Conservation (phyloP, 2,113 vertebrate genomes). For the Aldabrachelys gigantea region DNA sequence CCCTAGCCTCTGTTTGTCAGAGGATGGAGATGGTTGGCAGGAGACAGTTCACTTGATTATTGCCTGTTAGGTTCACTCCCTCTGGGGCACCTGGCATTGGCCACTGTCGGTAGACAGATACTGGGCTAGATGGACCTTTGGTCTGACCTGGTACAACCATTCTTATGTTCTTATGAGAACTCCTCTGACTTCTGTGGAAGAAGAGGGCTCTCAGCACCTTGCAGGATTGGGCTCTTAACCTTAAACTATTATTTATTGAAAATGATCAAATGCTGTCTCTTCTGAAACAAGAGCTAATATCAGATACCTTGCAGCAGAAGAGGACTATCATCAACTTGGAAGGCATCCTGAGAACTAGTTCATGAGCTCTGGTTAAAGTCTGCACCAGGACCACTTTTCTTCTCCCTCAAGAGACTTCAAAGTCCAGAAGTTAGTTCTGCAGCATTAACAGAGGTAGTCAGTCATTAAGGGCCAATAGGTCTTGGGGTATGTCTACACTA, state of each 20-base stretch:
- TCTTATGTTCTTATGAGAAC: neutral
- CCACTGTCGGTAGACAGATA: no score
- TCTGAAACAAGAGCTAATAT: neutral
- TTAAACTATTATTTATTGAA: fast-evolving
- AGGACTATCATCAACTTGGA: fast-evolving
- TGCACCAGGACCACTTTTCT: neutral
- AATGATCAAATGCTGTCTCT: neutral
- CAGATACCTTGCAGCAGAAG: neutral
- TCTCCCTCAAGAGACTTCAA: neutral
- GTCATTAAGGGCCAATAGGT: slow-evolving; percentile 21
- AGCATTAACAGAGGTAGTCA: neutral
- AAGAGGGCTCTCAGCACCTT: neutral
- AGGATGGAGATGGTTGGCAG: no score
- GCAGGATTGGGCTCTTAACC: neutral
- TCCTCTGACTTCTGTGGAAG: neutral
- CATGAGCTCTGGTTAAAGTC: neutral
- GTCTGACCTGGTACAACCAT: no score
- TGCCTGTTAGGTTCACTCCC: no score
- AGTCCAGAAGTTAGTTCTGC: neutral
- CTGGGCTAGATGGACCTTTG: no score
- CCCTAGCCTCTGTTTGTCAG: no score
- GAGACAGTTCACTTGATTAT: no score
- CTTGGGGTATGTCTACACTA: neutral
- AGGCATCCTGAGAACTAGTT: neutral
- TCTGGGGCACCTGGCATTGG: no score